Evolutionary conservation across 2,113 vertebrate genomes (phyloP), one percentile per base, ranked within the genome.

Genomic region (Dicaeum eximium): DNA sequence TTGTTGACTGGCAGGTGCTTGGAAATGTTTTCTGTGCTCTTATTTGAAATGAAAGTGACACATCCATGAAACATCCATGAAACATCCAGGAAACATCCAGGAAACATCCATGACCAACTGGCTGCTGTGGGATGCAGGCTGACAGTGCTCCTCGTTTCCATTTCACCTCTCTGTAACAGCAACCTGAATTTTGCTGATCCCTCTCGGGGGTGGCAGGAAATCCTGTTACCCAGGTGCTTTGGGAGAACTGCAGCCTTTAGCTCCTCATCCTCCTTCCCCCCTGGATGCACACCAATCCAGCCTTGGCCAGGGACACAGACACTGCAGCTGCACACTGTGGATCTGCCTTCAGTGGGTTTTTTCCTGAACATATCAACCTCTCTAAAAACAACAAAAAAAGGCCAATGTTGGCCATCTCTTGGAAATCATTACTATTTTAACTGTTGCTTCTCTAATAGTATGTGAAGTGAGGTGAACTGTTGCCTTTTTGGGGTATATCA

Each of bases 241-340:
- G 35, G n/a, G 44, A 78, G 71, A 72, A 21, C 17, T 3, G 2
- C 47, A 86, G 22, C 42, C 40, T 57, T 7, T 5, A 10, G 9
- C 33, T 80, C 47, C 73, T 69, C 21, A 27, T 35, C 14, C 25
- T 78, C 28, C 45, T 48, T 82, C 25, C 17, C 20, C 28, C 8
- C 50, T 44, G 58, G 48, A 38, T 50, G 25, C 25, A 56, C 12
- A 4, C 1, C n/a, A n/a, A 1, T 35, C n/a, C n/a, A 60, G 69
- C 54, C 37, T 69, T 83, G 74, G 28, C 47, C n/a, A 47, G 44
- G 45, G 53, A 30, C 0, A 1, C 1, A 23, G 56, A 42, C 54
- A 45, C 25, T 88, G 37, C 31, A 54, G 7, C 37, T 64, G 62
- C 31, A 38, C 0, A 0, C 33, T 45, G 8, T n/a, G 20, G 7